A percentile compares a stretch with the other conserved stretches of the same genome.
Evolutionary conservation across 2,888 invertebrate species (phyloP).

Genomic region (Sclerodermus sp.): DNA sequence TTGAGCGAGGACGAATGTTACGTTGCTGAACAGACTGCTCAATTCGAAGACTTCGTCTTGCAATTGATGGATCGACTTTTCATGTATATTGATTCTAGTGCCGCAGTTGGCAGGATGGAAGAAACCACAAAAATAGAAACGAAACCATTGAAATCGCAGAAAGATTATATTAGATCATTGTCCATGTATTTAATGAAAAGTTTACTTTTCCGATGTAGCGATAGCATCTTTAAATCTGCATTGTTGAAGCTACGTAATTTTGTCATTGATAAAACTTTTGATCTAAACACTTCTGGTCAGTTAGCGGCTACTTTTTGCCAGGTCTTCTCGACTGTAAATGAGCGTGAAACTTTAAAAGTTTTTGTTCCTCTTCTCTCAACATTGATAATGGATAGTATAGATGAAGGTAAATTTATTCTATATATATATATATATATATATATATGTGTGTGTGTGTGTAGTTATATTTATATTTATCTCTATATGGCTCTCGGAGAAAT

Average conservation of each 20-base stretch:
- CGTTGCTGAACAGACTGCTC: conserved; percentile 79
- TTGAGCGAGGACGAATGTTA: conserved; percentile 77
- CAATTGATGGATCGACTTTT: conserved; percentile 81
- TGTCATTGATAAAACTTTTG: conserved; percentile 74
- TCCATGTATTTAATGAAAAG: conserved; percentile 25
- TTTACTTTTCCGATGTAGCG: conserved; percentile 71
- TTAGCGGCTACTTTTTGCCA: conserved; percentile 75
- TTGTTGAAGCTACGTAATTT: conserved; percentile 76
- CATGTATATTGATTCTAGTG: conserved; percentile 71
- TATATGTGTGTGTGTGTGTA: no score
- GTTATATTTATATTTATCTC: no score
- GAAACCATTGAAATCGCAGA: no score
- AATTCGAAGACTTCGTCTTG: conserved; percentile 86
- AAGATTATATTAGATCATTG: no score
- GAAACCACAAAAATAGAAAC: conserved; percentile 44
- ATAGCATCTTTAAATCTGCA: conserved; percentile 65
- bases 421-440: no score
- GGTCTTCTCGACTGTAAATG: conserved; percentile 68
- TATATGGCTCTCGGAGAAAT: no score
- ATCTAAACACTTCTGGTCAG: conserved; percentile 81
- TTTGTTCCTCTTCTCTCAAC: conserved; percentile 75
- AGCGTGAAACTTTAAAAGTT: conserved; percentile 70
- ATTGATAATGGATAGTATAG: conserved; percentile 61
- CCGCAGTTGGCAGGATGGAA: conserved; percentile 69
- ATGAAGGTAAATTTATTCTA: conserved; percentile 58